Base-by-base conservation (phyloP, 2,797 vertebrate species). In the Gastrophryne carolinensis region DNA sequence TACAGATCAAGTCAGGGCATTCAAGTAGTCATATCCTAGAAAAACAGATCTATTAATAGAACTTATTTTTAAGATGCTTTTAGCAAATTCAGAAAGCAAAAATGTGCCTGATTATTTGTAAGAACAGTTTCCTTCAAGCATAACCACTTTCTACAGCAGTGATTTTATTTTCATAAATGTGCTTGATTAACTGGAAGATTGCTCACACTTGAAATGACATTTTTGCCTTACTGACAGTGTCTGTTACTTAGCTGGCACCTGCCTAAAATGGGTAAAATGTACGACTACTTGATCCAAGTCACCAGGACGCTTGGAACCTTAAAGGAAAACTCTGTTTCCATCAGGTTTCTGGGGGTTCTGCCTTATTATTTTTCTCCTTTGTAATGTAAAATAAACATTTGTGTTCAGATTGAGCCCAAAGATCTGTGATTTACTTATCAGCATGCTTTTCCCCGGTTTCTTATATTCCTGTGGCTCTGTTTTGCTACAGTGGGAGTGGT, bases 111-210 rank as follows among this genome's bases (percentile, higher is more conserved):
- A 47, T 47, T 64, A 64, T 64, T 64, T 64, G 27, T 19, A 32
- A 64, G 61, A 44, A 29, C 27, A n/a, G 26, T 27, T 17, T 13
- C 29, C 61, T 64, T 47, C n/a, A 29, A 47, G 44, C 17, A 47
- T 47, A 23, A 19, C 29, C 49, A 47, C 29, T 32, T 13, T 52
- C 50, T 50, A 66, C 29, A 66, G 63, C 29, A 34, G 13, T 66
- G 27, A 66, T 17, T 32, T 44, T n/a, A n/a, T 50, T 66, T 49
- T 66, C 50, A 50, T 66, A 66, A 66, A 66, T 50, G 63, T 66
- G 44, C 63, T 66, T 66, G 63, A 66, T 66, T 66, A 66, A 30
- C 63, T 50, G 63, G 44, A 66, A 49, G 6, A 66, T 50, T 26
- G 30, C n/a, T 27, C 32, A 29, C 44, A 19, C 49, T 26, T 67